Base-by-base conservation (phyloP, 2,113 vertebrate genomes). In the Hemibagrus wyckioides region DNA sequence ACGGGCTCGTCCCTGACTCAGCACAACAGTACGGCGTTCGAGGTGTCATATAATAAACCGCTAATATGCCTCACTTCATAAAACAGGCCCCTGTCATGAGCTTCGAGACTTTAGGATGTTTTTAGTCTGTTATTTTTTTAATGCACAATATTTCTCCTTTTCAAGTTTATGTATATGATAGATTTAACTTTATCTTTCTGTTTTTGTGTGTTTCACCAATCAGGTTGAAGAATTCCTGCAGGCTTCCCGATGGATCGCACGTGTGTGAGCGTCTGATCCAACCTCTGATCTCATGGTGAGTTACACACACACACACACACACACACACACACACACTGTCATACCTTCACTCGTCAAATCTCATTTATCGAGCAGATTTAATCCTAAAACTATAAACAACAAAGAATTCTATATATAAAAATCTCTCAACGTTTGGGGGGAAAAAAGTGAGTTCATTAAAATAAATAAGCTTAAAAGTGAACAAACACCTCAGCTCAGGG, bases 261-360 rank as follows among this genome's bases (percentile, higher is more conserved):
- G 85, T 87, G 33, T 89, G 90, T 91, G 92, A 67, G 25, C 82
- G 89, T 91, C 86, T 95, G 91, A 94, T 84, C 87, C 90, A 84
- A 84, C 81, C 86, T 91, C 82, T 85, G 93, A 92, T 94, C 94
- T 90, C 94, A 96, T 95, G 94, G 95, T 95, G 94, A 94, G 33
- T 39, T 69, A 36, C 5, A 21, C 65, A 69, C 67, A 17, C 30
- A n/a, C n/a, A n/a, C n/a, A n/a, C n/a, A n/a, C n/a, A n/a, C n/a
- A n/a, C n/a, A n/a, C n/a, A n/a, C n/a, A n/a, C n/a, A n/a, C 13
- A 17, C 63, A 67, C 65, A 30, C n/a, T 2, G 0, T 9, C 57
- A 30, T n/a, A 65, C n/a, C 2, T n/a, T 65, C 9, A 11, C 0
- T 56, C 54, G 19, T n/a, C n/a, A n/a, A n/a, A n/a, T n/a, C n/a